Percentiles rank a stretch among this genome's conserved stretches.
Evolutionary conservation across 2,888 invertebrate genomes (phyloP).

Genomic region (Callinectes sapidus): DNA sequence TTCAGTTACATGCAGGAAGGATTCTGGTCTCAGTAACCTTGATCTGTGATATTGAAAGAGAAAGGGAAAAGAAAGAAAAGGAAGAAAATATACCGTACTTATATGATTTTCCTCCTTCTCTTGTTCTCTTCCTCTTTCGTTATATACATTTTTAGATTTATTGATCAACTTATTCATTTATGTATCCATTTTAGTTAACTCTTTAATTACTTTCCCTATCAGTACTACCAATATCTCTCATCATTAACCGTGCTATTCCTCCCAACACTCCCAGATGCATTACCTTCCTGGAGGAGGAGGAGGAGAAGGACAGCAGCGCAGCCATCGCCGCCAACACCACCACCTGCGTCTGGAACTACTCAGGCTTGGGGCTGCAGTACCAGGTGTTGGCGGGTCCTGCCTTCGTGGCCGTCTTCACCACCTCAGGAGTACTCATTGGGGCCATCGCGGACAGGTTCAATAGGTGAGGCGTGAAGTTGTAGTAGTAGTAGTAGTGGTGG

Average conservation of each 20-base stretch:
- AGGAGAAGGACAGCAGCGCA: background rate
- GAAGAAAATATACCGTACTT: background rate
- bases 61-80: background rate
- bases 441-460: conserved; percentile 75
- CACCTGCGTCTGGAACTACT: conserved; percentile 92
- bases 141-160: background rate
- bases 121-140: background rate
- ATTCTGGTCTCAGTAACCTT: background rate
- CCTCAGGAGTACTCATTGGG: conserved; percentile 90
- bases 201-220: background rate
- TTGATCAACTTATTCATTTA: background rate
- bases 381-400: conserved; percentile 94
- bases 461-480: conserved; percentile 54
- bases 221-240: background rate
- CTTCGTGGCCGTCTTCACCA: conserved; percentile 92
- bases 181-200: background rate
- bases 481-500: background rate
- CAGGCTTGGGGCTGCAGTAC: conserved; percentile 92
- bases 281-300: conserved; percentile 16
- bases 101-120: background rate
- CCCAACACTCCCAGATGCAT: conserved; percentile 51
- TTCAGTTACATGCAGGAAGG: background rate
- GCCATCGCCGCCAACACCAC: conserved; percentile 82
- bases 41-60: background rate
- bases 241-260: background rate